Conservation (phyloP, 2,113 vertebrate species). For the Brachirus orientalis region DNA sequence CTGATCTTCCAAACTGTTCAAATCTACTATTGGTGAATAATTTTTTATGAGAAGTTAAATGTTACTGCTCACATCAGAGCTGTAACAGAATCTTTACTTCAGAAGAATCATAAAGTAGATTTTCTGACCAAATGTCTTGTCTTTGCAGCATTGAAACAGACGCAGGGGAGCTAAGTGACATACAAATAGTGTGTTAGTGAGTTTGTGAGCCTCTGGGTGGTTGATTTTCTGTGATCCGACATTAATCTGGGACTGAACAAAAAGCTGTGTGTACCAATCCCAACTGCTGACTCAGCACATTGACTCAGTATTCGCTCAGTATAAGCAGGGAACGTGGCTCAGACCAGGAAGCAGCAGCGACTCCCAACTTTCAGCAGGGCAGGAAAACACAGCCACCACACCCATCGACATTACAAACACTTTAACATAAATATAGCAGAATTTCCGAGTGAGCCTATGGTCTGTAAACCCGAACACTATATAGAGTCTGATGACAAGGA, state of each 20-base stretch:
- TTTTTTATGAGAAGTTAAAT: too few species aligned
- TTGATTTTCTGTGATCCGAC: background rate
- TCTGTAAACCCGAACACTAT: background rate
- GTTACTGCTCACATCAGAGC: too few species aligned
- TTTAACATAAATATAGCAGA: background rate
- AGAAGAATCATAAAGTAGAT: too few species aligned
- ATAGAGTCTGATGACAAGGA: background rate
- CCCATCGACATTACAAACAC: background rate
- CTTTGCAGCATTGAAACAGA: too few species aligned
- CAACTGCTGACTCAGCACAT: background rate
- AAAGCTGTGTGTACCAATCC: background rate
- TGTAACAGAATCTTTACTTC: too few species aligned
- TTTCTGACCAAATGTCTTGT: too few species aligned
- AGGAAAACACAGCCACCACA: slow-evolving; percentile 2
- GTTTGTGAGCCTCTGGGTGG: too few species aligned
- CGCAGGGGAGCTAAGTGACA: too few species aligned
- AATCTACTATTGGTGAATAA: too few species aligned
- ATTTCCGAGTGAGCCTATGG: background rate
- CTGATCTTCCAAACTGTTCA: too few species aligned
- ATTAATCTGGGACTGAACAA: background rate
- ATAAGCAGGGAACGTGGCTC: background rate
- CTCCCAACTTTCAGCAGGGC: background rate
- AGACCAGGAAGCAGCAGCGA: background rate
- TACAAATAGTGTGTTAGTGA: too few species aligned
- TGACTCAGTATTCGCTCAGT: background rate